These are phyloP conservation scores for Stramonita haemastoma DNA, from an alignment of 2,888 invertebrate species.

Conservation along the genomic window DNA sequence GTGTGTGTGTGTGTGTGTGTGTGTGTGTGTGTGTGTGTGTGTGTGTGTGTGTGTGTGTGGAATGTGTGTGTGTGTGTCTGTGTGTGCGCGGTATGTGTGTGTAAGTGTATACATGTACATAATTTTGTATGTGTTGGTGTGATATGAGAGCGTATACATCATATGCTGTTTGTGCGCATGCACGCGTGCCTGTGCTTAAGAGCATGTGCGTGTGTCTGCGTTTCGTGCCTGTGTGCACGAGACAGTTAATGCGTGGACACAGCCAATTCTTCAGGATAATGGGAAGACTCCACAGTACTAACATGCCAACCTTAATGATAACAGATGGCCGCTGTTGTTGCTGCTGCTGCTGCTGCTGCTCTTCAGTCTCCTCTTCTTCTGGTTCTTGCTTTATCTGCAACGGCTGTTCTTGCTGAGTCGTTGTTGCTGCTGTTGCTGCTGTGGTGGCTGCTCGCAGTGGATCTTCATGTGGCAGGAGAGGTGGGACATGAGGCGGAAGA, in stretches of 20 bases:
- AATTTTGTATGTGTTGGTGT: too few relatives aligned
- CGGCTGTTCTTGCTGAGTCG: neutral
- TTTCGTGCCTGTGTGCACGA: too few relatives aligned
- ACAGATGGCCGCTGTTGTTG: neutral
- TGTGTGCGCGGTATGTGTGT: too few relatives aligned
- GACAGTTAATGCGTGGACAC: neutral
- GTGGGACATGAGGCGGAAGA: conserved; percentile 12
- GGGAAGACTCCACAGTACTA: too few relatives aligned
- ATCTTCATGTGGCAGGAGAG: conserved; percentile 30
- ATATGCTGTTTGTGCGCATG: too few relatives aligned
- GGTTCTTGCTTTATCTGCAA: neutral
- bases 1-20: neutral
- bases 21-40: neutral
- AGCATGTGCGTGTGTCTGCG: neutral
- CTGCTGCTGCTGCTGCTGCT: neutral
- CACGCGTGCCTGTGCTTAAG: too few relatives aligned
- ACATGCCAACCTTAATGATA: too few relatives aligned
- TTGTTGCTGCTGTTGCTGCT: neutral
- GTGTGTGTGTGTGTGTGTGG: neutral
- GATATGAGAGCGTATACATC: too few relatives aligned
- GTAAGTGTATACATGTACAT: too few relatives aligned
- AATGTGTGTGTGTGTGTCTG: neutral
- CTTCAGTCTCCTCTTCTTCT: neutral
- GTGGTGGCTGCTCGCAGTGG: neutral
- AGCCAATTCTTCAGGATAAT: too few relatives aligned